phyloP scores from a whole-genome alignment of 2,797 vertebrate species.

The Triplophysa bombifrons region DNA sequence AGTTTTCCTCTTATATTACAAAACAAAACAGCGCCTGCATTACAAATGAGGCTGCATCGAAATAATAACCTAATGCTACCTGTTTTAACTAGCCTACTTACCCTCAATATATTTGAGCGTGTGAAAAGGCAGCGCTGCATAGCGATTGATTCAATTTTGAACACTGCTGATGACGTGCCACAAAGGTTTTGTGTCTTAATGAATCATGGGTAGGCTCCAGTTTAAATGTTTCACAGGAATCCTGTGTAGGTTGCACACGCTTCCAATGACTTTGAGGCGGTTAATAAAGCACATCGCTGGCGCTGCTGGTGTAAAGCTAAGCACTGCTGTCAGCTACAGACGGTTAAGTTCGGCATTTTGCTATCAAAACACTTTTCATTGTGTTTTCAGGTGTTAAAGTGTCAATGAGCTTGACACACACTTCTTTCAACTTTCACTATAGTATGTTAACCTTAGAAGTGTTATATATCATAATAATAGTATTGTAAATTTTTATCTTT shows the following conservation, averaged over 20 bases:
- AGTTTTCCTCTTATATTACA: conserved; percentile 16
- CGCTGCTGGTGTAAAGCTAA: not conserved
- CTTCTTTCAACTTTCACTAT: not conserved
- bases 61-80: not conserved
- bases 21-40: not conserved
- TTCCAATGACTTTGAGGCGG: not conserved
- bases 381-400: not conserved
- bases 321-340: not conserved
- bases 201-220: conserved; percentile 14
- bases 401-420: not conserved
- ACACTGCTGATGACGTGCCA: conserved; percentile 17
- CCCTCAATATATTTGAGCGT: conserved; percentile 52
- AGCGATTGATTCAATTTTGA: conserved; percentile 29
- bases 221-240: conserved; percentile 1
- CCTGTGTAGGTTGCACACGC: not conserved
- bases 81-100: conserved; percentile 10
- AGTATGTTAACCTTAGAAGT: not conserved
- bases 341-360: not conserved
- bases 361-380: not conserved
- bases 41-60: not conserved
- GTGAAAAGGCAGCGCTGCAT: conserved; percentile 44
- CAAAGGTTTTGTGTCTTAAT: conserved; percentile 20
- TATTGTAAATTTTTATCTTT: not conserved
- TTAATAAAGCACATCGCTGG: not conserved
- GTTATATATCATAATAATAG: not conserved